Evolutionary conservation across 1,140 invertebrate genomes (phyloP), one percentile per base, ranked within the genome.

Genomic region (Chironomus striatipennis): DNA sequence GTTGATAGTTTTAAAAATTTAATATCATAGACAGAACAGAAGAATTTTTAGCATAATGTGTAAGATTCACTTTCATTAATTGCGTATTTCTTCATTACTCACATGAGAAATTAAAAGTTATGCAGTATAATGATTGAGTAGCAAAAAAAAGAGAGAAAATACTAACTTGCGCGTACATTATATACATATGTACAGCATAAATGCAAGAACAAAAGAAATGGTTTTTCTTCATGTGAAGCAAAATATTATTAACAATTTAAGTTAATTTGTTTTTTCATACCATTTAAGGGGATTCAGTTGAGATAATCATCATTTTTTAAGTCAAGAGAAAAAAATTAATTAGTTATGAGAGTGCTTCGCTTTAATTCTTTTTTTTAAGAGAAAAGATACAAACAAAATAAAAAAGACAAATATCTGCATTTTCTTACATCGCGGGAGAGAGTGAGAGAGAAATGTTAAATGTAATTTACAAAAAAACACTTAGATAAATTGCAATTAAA

Each of bases 261-360:
- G 17, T 70, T 70, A 70, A 70, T 70, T 70, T 70, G 65, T 21
- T 70, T 70, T 70, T 70, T 18, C 65, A 70, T 70, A 21, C n/a
- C 65, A 70, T 70, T 70, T 70, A 70, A 6, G 18, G 6, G 9
- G 18, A 18, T 70, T 70, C 18, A 20, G 18, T 20, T 70, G 65
- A 70, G 18, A 70, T 18, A 70, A 70, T 70, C 65, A 21, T 70
- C 65, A 70, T 70, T 21, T 20, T 70, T 70, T 57, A 10, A 12
- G 9, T 57, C 47, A 57, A 20, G 65, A 70, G 65, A 20, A 57
- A 34, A 57, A 57, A 57, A 12, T 7, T 70, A 70, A 70, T 70
- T 70, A 70, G 65, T 70, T 70, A 70, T 70, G 65, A 70, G 65
- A 70, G 18, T 18, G 47, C n/a, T 57, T 2, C 47, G n/a, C n/a